A percentile compares a stretch with the other conserved stretches of the same genome.
These are phyloP conservation scores for Pristionchus mayeri DNA, from an alignment of 2,888 invertebrate species.

Conservation along the genomic window DNA sequence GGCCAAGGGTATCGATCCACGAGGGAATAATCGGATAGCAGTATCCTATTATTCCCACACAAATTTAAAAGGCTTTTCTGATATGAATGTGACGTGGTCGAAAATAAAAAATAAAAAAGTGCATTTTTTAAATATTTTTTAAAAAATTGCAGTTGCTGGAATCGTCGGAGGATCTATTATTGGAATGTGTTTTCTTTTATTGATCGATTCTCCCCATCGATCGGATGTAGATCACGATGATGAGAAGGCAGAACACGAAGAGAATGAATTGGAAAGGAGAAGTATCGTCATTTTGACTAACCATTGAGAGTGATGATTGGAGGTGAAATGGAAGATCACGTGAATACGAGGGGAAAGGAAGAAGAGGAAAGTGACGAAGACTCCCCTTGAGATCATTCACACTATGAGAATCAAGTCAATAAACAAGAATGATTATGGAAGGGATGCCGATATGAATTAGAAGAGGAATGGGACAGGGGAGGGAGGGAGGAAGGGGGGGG, in stretches of 20 bases:
- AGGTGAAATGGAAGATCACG: too few species aligned
- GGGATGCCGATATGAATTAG: background rate
- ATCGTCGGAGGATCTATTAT: background rate
- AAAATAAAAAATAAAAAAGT: too few species aligned
- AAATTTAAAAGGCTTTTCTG: too few species aligned
- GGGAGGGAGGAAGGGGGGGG: background rate
- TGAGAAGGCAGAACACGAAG: background rate
- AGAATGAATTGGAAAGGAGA: background rate
- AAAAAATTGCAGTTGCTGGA: background rate
- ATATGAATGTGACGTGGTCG: too few species aligned
- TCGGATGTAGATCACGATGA: slow-evolving; percentile 36
- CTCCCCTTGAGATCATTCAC: slow-evolving; percentile 6
- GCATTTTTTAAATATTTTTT: background rate
- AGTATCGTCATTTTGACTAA: too few species aligned
- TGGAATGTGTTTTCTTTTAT: background rate
- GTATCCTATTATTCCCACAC: too few species aligned
- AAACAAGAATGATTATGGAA: background rate
- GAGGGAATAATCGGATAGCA: background rate
- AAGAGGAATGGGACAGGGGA: background rate
- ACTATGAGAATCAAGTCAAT: background rate
- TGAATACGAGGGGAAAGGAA: background rate
- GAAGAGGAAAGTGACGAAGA: background rate
- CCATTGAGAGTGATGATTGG: too few species aligned
- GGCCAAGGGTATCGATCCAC: slow-evolving; percentile 31
- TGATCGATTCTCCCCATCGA: slow-evolving; percentile 39